Conservation (phyloP, 2,113 vertebrate genomes). For the Engystomops pustulosus region DNA sequence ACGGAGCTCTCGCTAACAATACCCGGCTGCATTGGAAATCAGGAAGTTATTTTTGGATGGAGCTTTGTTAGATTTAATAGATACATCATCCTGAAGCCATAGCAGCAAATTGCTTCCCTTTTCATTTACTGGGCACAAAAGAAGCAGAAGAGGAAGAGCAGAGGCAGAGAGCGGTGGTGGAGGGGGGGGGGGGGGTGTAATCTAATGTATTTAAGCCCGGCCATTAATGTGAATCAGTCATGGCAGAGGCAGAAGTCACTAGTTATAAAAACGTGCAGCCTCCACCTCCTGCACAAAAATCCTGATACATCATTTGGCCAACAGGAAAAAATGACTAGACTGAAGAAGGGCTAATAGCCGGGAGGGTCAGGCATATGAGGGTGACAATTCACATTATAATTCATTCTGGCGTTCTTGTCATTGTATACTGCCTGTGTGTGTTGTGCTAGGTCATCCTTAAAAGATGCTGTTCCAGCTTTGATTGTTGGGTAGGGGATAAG, state of each 20-base stretch:
- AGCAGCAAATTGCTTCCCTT: constrained; percentile 27
- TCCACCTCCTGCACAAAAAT: no score
- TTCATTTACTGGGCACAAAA: constrained; percentile 29
- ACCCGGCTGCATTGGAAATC: not conserved
- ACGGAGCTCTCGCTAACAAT: not conserved
- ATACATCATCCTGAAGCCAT: not conserved
- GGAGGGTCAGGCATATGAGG: no score
- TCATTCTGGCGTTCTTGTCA: no score
- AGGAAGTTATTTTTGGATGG: constrained; percentile 9
- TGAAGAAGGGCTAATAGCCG: not conserved
- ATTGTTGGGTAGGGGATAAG: no score
- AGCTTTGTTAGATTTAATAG: constrained; percentile 20
- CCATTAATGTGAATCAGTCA: not conserved
- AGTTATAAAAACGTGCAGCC: not conserved
- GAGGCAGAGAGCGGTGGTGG: not conserved
- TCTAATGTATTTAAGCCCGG: no score
- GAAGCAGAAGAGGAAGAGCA: not conserved
- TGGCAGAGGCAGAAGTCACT: not conserved
- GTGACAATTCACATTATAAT: no score
- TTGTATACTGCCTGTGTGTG: no score
- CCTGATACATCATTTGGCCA: no score
- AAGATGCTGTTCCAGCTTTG: no score
- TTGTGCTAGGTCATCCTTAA: no score
- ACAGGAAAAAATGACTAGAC: no score
- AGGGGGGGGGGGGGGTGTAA: no score